Conservation (phyloP, 2,888 invertebrate species). For the Osedax fenrisi region DNA sequence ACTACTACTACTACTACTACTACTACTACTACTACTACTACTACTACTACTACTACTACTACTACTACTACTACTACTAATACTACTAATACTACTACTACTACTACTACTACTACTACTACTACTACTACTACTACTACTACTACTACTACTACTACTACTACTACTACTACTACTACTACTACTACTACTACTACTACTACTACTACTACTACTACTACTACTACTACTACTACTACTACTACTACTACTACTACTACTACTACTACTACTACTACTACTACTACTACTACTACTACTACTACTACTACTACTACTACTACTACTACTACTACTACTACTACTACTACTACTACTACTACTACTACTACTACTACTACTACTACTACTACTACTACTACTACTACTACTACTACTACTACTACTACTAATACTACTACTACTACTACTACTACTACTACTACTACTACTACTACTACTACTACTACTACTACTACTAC, state of each 20-base stretch:
- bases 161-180: slow-evolving; percentile 2
- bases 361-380: not conserved
- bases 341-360: not conserved
- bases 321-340: no score
- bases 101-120: not conserved
- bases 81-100: no score
- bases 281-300: no score
- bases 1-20: no score
- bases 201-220: not conserved
- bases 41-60: no score
- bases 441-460: not conserved
- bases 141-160: slow-evolving; percentile 2
- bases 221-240: not conserved
- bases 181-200: not conserved
- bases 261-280: not conserved
- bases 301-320: no score
- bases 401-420: no score
- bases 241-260: slow-evolving; percentile 2
- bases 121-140: slow-evolving; percentile 2
- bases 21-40: no score
- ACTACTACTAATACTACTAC: no score
- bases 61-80: no score
- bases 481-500: slow-evolving; percentile 2
- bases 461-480: slow-evolving; percentile 2
- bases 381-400: no score